Percentiles rank a stretch among this genome's conserved stretches.
Evolutionary conservation across 2,888 invertebrate species (phyloP).

Genomic region (Melinopterus prodromus): DNA sequence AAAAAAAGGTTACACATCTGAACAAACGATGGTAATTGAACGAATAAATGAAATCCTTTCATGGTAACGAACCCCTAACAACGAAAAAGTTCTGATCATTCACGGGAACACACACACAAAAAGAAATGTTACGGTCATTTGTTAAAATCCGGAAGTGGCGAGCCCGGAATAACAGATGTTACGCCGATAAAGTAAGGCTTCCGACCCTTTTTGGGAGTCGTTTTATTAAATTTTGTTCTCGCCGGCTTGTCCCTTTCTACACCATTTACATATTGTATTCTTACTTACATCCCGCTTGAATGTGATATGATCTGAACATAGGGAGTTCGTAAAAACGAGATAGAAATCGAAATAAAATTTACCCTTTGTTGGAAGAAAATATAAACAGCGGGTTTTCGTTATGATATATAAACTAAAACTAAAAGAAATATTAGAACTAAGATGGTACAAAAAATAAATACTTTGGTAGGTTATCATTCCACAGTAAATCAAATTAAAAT

Average conservation of each 20-base stretch:
- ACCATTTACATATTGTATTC: not conserved
- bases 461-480: too few relatives aligned
- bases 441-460: too few relatives aligned
- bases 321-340: not conserved
- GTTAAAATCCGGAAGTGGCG: not conserved
- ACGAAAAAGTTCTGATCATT: not conserved
- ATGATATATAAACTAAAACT: too few relatives aligned
- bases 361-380: not conserved
- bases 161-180: not conserved
- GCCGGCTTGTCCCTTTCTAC: not conserved
- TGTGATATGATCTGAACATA: not conserved
- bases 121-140: not conserved
- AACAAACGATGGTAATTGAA: too few relatives aligned
- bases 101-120: not conserved
- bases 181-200: not conserved
- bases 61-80: not conserved
- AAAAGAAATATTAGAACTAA: too few relatives aligned
- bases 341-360: not conserved
- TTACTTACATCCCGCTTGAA: not conserved
- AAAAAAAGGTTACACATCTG: too few relatives aligned
- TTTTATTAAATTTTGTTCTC: not conserved
- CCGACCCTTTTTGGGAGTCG: not conserved
- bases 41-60: not conserved
- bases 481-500: too few relatives aligned
- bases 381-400: too few relatives aligned